phyloP scores from a whole-genome alignment of 1,140 invertebrate species.

The Anastrepha obliqua region DNA sequence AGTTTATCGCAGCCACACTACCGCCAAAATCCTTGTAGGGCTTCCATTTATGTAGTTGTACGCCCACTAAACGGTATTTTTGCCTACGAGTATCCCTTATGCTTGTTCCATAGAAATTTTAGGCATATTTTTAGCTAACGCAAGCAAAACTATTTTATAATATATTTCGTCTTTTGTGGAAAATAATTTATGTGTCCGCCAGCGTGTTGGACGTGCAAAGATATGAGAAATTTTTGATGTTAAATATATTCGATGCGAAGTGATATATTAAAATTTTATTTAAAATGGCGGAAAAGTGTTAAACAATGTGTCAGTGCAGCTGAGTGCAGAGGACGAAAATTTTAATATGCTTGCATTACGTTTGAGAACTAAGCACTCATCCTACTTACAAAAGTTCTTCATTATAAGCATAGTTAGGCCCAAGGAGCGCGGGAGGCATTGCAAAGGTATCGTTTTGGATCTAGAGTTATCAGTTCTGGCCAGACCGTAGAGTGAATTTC shows the following conservation, averaged over 20 bases:
- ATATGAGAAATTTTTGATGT: conserved; percentile 22
- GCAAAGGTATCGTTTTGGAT: no score
- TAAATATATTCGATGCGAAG: background rate
- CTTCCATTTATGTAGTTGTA: background rate
- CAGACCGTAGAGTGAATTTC: no score
- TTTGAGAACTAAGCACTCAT: no score
- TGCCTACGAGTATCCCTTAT: background rate
- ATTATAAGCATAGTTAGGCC: no score
- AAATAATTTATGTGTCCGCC: conserved; percentile 36
- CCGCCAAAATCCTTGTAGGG: background rate
- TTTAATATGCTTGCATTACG: no score
- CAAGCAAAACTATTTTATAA: conserved; percentile 49
- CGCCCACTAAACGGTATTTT: conserved; percentile 1
- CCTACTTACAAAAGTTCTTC: no score
- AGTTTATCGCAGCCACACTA: conserved; percentile 9
- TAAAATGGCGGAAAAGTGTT: background rate
- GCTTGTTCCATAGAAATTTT: background rate
- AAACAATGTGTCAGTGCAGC: background rate
- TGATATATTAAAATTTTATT: conserved; percentile 29
- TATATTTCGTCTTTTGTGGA: conserved; percentile 26
- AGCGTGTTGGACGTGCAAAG: conserved; percentile 38
- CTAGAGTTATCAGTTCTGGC: no score
- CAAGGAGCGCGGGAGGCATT: no score
- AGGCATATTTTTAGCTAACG: conserved; percentile 50
- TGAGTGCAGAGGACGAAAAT: rapidly evolving